These are phyloP conservation scores for Hippocampus abdominalis DNA, from an alignment of 2,113 vertebrate species.

Conservation along the genomic window DNA sequence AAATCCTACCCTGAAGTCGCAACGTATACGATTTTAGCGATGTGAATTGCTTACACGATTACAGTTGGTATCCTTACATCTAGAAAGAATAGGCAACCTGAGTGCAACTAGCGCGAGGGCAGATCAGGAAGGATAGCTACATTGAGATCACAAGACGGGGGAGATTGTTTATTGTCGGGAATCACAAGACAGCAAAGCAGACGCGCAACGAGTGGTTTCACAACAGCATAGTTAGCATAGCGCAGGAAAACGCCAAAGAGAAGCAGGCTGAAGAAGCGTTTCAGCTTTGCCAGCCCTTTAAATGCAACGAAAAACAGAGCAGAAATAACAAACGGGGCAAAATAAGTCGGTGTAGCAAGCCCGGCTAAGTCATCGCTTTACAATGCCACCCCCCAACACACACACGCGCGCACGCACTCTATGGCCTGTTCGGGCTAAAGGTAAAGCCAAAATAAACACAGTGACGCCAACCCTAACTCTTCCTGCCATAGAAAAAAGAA, in stretches of 20 bases:
- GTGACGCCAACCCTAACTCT: background rate
- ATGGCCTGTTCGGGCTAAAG: background rate
- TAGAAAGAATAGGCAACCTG: background rate
- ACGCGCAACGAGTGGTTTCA: background rate
- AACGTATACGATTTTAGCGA: no score
- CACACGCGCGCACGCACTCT: background rate
- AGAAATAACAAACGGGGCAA: background rate
- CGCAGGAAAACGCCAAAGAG: background rate
- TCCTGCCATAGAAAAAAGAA: background rate
- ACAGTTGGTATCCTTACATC: background rate
- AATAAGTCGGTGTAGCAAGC: background rate
- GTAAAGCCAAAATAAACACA: background rate
- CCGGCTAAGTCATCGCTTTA: constrained; percentile 24
- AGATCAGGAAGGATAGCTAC: background rate
- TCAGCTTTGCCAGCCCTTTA: background rate
- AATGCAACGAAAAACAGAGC: background rate
- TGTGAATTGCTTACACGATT: no score
- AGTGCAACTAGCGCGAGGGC: background rate
- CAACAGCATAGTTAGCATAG: background rate
- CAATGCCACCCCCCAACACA: constrained; percentile 11
- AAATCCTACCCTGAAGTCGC: no score
- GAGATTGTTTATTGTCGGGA: background rate
- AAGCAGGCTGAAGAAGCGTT: background rate
- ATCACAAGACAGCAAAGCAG: background rate
- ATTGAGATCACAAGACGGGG: background rate